These are phyloP conservation scores for Tokudaia tokunoshimensis DNA, from an alignment of 2,797 vertebrate species.

Conservation along the genomic window DNA sequence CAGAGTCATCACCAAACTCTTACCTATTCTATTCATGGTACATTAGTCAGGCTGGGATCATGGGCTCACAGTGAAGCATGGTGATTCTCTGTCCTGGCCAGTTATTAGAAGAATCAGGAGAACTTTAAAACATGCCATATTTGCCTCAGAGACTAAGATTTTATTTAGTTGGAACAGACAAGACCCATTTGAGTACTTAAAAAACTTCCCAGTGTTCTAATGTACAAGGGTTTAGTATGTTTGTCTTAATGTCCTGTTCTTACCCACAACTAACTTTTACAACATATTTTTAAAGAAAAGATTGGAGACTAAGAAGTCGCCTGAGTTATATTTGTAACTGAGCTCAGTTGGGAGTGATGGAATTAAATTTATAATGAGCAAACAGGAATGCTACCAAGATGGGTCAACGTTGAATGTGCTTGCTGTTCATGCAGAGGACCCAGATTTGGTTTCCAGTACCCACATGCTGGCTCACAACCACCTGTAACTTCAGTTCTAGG, in stretches of 20 bases:
- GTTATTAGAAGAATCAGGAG: neutral
- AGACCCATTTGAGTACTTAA: neutral
- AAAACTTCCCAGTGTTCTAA: neutral
- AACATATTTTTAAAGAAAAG: slow-evolving; percentile 2
- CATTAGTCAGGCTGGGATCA: neutral
- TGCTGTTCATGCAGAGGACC: neutral
- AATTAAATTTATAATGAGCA: neutral
- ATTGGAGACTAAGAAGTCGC: neutral
- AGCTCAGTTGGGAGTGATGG: neutral
- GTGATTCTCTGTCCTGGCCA: neutral
- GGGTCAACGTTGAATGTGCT: neutral
- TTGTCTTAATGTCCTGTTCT: slow-evolving; percentile 14
- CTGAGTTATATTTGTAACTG: neutral
- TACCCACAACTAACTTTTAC: neutral
- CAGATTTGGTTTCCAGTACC: neutral
- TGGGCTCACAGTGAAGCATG: neutral
- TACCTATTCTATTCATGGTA: neutral
- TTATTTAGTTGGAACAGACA: neutral
- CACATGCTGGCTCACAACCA: neutral
- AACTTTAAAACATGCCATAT: neutral
- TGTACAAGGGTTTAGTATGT: neutral
- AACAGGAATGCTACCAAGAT: neutral
- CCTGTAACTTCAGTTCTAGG: neutral
- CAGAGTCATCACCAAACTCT: neutral
- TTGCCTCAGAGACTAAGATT: neutral